Percentiles rank a stretch among this genome's conserved stretches.
Evolutionary conservation across 2,888 invertebrate species (phyloP).

Genomic region (Pseudolycoriella hygida): DNA sequence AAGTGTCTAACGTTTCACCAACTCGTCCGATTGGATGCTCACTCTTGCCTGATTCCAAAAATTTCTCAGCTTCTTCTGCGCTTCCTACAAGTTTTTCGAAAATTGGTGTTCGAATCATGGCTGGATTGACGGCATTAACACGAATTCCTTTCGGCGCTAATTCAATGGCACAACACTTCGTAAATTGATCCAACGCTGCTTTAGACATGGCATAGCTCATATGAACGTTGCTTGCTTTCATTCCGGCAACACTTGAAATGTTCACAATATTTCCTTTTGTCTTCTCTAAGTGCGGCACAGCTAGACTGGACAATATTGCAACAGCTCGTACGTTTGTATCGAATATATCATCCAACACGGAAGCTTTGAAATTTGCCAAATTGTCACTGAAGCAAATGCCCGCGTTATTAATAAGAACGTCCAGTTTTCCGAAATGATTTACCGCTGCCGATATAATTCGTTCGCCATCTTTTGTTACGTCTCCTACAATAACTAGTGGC

Average conservation of each 20-base stretch:
- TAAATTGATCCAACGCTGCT: constrained; percentile 84
- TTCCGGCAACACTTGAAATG: constrained; percentile 69
- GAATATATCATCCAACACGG: constrained; percentile 74
- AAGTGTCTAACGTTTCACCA: too few species aligned
- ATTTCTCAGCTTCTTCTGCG: too few species aligned
- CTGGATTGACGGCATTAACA: constrained; percentile 84
- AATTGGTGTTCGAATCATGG: constrained; percentile 60
- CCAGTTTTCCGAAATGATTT: constrained; percentile 44
- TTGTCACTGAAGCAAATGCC: constrained; percentile 63
- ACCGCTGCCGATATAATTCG: constrained; percentile 48
- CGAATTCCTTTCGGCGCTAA: constrained; percentile 59
- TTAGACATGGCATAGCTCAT: constrained; percentile 86
- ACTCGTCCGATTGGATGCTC: too few species aligned
- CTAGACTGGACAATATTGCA: constrained; percentile 63
- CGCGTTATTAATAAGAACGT: constrained; percentile 73
- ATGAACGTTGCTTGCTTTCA: constrained; percentile 75
- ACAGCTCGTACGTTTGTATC: constrained; percentile 66
- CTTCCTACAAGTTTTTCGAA: neutral
- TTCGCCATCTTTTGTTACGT: constrained; percentile 41
- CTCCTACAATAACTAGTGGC: constrained; percentile 41
- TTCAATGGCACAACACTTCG: constrained; percentile 75
- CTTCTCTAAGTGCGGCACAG: constrained; percentile 62
- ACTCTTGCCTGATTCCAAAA: too few species aligned
- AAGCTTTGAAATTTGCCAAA: constrained; percentile 64
- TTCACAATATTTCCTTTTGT: constrained; percentile 34